Evolutionary conservation across 2,888 invertebrate genomes (phyloP), one percentile per base, ranked within the genome.

Genomic region (Polymixis flavicincta): DNA sequence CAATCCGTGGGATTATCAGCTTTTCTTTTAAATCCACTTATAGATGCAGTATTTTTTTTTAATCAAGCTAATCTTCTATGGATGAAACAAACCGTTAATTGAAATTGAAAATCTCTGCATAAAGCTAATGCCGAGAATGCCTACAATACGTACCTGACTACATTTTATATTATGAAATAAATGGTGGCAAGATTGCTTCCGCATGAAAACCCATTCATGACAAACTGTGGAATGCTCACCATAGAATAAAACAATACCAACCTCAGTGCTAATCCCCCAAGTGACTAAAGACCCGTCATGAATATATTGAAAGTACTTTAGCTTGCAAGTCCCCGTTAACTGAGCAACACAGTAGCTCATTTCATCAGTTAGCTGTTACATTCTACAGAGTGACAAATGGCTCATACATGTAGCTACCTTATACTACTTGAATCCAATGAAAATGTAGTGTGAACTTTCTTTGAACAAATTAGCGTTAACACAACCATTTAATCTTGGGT

Each of bases 401-500:
- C n/a, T 63, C 28, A 63, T 66, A 66, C n/a, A 66, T 76, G 19
- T 57, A 45, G 5, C 22, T 32, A 59, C 32, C 0, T 11, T 59
- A 25, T 25, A 59, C 37, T 32, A 67, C 54, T 69, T 52, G 0
- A 11, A 61, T 17, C 28, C 19, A 69, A 28, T 48, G 61, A 66
- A 55, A 76, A 76, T 69, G 17, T 52, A 48, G 52, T 19, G 7
- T 52, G 14, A 60, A 71, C 28, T 84, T 60, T 73, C 32, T 72
- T 50, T 66, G 3, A 19, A 54, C 45, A 55, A 70, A 60, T 67
- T 52, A 14, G 25, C 25, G 17, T 71, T 50, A 19, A 3, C 28
- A 32, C 17, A 48, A 5, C 82, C 87, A 86, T 87, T 85, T 87
- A 89, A 90, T 87, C 82, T 87, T 76, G 87, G 82, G 86, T 85